Evolutionary conservation across 2,888 invertebrate species (phyloP).

Genomic region (Coenonympha arcania): DNA sequence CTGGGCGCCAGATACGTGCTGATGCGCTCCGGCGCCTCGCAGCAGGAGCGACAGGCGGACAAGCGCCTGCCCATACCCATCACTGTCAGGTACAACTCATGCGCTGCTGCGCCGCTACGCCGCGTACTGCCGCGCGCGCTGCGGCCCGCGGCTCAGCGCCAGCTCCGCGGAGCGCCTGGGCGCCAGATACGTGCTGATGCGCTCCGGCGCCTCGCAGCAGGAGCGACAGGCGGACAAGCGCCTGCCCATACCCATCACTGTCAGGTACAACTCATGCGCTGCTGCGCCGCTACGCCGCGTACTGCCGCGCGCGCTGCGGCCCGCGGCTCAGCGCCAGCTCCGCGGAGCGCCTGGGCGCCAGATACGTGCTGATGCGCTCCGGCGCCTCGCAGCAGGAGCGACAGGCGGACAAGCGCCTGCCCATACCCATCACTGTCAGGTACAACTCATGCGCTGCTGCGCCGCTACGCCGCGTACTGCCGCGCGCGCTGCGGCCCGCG

Average conservation of each 20-base stretch:
- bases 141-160: conserved; percentile 91
- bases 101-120: conserved; percentile 91
- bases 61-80: conserved; percentile 93
- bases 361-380: conserved; percentile 95
- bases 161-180: conserved; percentile 89
- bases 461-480: conserved; percentile 94
- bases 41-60: conserved; percentile 85
- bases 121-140: conserved; percentile 89
- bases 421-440: conserved; percentile 87
- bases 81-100: conserved; percentile 63
- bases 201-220: conserved; percentile 84
- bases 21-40: conserved; percentile 89
- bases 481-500: conserved; percentile 94
- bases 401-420: conserved; percentile 83
- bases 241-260: conserved; percentile 89
- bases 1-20: conserved; percentile 94
- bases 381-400: conserved; percentile 86
- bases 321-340: conserved; percentile 90
- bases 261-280: conserved; percentile 75
- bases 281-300: conserved; percentile 93
- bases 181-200: conserved; percentile 95
- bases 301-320: conserved; percentile 91
- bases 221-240: conserved; percentile 87
- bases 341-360: conserved; percentile 87
- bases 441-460: conserved; percentile 84